Evolutionary conservation across 2,797 vertebrate species (phyloP), one percentile per base, ranked within the genome.

Genomic region (Meriones psammophilus): DNA sequence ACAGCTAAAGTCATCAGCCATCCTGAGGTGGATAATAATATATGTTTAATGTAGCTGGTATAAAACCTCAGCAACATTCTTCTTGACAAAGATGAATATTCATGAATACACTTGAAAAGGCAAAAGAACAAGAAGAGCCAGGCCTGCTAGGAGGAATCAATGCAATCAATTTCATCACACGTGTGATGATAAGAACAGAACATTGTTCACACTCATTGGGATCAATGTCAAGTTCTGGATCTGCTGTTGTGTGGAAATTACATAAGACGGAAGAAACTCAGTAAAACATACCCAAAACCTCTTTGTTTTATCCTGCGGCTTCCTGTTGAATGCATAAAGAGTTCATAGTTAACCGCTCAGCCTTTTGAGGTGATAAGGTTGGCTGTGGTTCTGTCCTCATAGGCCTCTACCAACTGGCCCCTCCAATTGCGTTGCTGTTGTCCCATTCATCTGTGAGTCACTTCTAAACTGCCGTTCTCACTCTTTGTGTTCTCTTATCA

Each of bases 31-130:
- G 87, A 84, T 22, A 68, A 9, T 73, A 42, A 20, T 58, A 9
- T 33, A 56, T 28, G n/a, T 50, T 78, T 69, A 36, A 60, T 10
- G 13, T 1, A 58, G 4, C 69, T 46, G 3, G 28, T 89, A 7
- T 77, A 39, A 85, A 89, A 78, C 4, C 7, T 26, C 46, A 77
- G 20, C 22, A 30, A 22, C 18, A 33, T 42, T 89, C 74, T 90
- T 62, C 71, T 94, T 46, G 7, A 69, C 79, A 58, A 95, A 62
- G 15, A 88, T 69, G 33, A 92, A 39, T 94, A 79, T 66, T 79
- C 7, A 64, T 66, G 90, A 80, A 62, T 73, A 13, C 28, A 46
- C 76, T 78, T 89, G 78, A 78, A 73, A 78, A 89, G 62, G 36
- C 33, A 68, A 85, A 73, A 33, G n/a, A 91, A 50, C 10, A 24